A percentile compares a stretch with the other conserved stretches of the same genome.
Conservation (phyloP, 2,113 vertebrate genomes). For the Rallus limicola region DNA sequence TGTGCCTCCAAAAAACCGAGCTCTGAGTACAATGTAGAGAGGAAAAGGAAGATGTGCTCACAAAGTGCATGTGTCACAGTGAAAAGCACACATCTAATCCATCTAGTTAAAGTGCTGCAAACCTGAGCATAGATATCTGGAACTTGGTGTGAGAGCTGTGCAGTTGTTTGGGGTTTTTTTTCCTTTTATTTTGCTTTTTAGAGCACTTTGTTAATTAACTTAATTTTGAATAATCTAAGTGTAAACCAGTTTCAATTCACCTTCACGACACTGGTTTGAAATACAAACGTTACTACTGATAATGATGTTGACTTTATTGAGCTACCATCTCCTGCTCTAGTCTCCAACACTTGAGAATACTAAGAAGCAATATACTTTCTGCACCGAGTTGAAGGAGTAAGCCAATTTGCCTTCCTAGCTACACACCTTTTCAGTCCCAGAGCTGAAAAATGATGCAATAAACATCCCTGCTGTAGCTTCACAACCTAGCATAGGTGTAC, state of each 20-base stretch:
- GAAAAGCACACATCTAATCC: not conserved
- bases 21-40: not conserved
- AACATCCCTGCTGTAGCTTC: not conserved
- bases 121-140: not conserved
- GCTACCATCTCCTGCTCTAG: not conserved
- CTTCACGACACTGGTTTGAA: not conserved
- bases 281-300: not conserved
- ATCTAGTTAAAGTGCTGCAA: not conserved
- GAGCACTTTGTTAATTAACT: not conserved
- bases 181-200: not conserved
- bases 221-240: not conserved
- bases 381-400: not conserved
- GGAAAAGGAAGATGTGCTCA: not conserved
- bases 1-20: not conserved
- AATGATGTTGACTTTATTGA: not conserved
- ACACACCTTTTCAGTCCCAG: not conserved
- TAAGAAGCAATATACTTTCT: not conserved
- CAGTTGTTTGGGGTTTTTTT: accelerated
- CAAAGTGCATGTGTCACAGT: not conserved
- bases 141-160: not conserved
- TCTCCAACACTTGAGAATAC: not conserved
- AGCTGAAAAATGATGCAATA: not conserved
- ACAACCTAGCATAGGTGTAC: not conserved
- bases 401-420: not conserved
- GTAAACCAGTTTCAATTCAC: not conserved